These are phyloP conservation scores for Parelbella ahira DNA, from an alignment of 2,888 invertebrate genomes.

Conservation along the genomic window DNA sequence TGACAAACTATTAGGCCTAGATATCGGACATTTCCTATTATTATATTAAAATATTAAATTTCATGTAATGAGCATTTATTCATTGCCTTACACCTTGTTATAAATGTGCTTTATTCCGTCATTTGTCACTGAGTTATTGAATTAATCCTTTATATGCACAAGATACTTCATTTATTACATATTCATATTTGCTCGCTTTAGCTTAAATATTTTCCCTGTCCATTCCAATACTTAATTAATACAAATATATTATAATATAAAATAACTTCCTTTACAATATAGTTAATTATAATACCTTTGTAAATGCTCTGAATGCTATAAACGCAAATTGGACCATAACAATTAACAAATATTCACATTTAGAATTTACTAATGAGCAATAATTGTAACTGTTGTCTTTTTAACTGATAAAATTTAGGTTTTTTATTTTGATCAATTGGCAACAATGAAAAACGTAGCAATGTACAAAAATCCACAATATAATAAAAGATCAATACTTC, in stretches of 20 bases:
- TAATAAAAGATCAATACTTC: constrained; percentile 29
- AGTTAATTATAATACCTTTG: constrained; percentile 15
- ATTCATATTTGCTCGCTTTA: constrained; percentile 1
- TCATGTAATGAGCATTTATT: too few relatives aligned
- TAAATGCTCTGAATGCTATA: constrained; percentile 24
- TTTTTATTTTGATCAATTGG: constrained; percentile 49
- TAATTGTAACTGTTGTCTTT: constrained; percentile 29
- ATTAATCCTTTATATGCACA: too few relatives aligned
- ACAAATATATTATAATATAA: constrained; percentile 18
- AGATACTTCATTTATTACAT: constrained; percentile 3
- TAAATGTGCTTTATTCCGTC: too few relatives aligned
- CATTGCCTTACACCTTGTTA: too few relatives aligned
- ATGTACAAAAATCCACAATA: constrained; percentile 37
- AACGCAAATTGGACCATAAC: constrained; percentile 28
- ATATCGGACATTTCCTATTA: too few relatives aligned
- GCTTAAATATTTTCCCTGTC: constrained; percentile 18
- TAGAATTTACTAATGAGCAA: constrained; percentile 37
- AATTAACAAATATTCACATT: constrained; percentile 28
- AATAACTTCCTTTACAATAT: constrained; percentile 19
- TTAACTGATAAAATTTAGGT: constrained; percentile 27
- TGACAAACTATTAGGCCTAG: too few relatives aligned
- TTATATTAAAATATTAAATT: too few relatives aligned
- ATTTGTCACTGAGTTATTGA: too few relatives aligned
- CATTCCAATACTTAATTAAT: constrained; percentile 12
- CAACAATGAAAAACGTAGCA: constrained; percentile 67